phyloP scores from a whole-genome alignment of 2,888 invertebrate genomes.

The Cinara cedri region DNA sequence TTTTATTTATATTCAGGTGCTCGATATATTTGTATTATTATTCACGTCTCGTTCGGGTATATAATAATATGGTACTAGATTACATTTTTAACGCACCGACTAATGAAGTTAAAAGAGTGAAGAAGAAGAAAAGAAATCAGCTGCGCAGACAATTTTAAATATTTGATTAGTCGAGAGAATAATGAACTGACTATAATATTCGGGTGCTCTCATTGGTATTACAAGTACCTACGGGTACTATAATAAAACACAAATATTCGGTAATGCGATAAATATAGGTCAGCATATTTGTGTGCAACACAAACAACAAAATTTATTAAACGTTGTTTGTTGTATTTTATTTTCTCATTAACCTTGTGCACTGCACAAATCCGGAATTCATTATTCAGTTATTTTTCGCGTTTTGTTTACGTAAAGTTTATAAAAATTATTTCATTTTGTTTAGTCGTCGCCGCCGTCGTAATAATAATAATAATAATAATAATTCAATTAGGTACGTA shows the following conservation, averaged over 20 bases:
- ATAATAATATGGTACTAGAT: too few relatives aligned
- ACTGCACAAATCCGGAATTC: background rate
- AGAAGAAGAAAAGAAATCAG: too few relatives aligned
- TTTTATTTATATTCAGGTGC: too few relatives aligned
- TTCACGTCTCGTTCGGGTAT: too few relatives aligned
- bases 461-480: background rate
- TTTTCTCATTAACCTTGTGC: conserved; percentile 25
- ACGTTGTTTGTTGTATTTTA: conserved; percentile 2
- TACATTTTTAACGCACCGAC: too few relatives aligned
- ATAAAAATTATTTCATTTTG: background rate
- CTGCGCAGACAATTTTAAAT: too few relatives aligned
- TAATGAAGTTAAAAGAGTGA: too few relatives aligned
- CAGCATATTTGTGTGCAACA: background rate
- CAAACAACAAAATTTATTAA: conserved; percentile 15
- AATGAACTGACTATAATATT: too few relatives aligned
- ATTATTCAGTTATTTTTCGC: conserved; percentile 18
- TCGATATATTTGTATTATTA: too few relatives aligned
- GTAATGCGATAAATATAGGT: background rate
- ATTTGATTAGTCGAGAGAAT: too few relatives aligned
- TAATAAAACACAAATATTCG: background rate
- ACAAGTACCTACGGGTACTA: too few relatives aligned
- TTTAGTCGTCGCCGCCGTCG: background rate
- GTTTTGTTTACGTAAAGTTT: conserved; percentile 6
- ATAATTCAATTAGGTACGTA: conserved; percentile 12
- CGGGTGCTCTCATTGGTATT: too few relatives aligned